phyloP scores from a whole-genome alignment of 2,113 vertebrate genomes.

The Trinectes maculatus region DNA sequence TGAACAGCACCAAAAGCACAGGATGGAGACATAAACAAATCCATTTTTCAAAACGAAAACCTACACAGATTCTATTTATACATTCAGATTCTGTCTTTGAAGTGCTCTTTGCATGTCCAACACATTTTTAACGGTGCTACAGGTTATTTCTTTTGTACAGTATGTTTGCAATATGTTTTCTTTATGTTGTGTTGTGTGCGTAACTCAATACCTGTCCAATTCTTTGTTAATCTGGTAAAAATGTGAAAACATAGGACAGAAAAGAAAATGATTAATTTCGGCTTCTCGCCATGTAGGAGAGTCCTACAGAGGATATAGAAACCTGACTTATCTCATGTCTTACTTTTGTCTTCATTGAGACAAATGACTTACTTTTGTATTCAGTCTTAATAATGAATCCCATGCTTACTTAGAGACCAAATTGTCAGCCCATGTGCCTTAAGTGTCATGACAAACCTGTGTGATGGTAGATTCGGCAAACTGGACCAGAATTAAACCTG shows the following conservation, averaged over 20 bases:
- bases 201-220: slow-evolving; percentile 23
- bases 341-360: slow-evolving; percentile 59
- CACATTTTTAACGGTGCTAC: slow-evolving; percentile 62
- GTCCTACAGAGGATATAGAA: neutral
- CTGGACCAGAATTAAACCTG: slow-evolving; percentile 54
- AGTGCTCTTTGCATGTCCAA: slow-evolving; percentile 68
- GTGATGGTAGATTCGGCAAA: slow-evolving; percentile 56
- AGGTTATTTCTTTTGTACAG: slow-evolving; percentile 28
- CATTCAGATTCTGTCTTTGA: slow-evolving; percentile 63
- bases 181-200: slow-evolving; percentile 37
- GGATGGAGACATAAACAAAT: slow-evolving; percentile 60
- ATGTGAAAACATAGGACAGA: slow-evolving; percentile 45
- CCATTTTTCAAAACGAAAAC: slow-evolving; percentile 24
- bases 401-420: slow-evolving; percentile 71
- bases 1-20: slow-evolving; percentile 56
- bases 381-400: slow-evolving; percentile 41
- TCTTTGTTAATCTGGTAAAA: slow-evolving; percentile 22
- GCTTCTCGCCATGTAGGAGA: neutral
- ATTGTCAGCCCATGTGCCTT: slow-evolving; percentile 58
- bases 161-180: slow-evolving; percentile 36
- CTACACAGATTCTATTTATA: slow-evolving; percentile 58
- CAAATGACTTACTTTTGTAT: slow-evolving; percentile 66
- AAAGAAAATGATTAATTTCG: neutral
- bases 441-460: slow-evolving; percentile 53
- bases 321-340: slow-evolving; percentile 43